Conservation (phyloP, 1,140 invertebrate species). For the Micrasema minimum region DNA sequence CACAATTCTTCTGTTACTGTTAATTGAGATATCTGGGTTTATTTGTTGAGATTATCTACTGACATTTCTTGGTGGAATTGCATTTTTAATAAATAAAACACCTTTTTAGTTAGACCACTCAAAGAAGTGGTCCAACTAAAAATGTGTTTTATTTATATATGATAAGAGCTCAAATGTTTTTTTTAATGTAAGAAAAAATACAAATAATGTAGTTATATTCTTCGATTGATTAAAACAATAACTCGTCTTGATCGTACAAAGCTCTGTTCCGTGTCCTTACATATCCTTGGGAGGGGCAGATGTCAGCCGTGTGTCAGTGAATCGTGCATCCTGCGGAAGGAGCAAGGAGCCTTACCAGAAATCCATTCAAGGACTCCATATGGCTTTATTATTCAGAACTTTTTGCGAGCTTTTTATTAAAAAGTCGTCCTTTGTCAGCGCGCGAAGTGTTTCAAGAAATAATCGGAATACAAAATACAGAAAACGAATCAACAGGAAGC, state of each 20-base stretch:
- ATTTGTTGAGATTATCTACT: too few species aligned
- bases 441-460: too few species aligned
- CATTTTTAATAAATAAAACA: too few species aligned
- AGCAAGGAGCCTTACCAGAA: constrained; percentile 46
- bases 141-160: too few species aligned
- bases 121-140: too few species aligned
- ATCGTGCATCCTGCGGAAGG: constrained; percentile 52
- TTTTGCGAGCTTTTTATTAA: constrained; percentile 20
- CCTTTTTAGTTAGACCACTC: too few species aligned
- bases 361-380: constrained; percentile 47
- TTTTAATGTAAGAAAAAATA: too few species aligned
- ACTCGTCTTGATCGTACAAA: background rate
- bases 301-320: constrained; percentile 45
- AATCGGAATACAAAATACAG: constrained; percentile 24
- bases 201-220: too few species aligned
- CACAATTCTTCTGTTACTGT: too few species aligned
- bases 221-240: background rate
- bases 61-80: too few species aligned
- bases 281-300: constrained; percentile 38
- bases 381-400: constrained; percentile 46
- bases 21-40: too few species aligned
- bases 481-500: constrained; percentile 41
- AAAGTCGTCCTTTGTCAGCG: constrained; percentile 17
- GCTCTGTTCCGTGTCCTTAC: background rate
- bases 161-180: too few species aligned